A percentile compares a stretch with the other conserved stretches of the same genome.
Evolutionary conservation across 2,888 invertebrate genomes (phyloP).

Genomic region (Auanema freiburgensis): DNA sequence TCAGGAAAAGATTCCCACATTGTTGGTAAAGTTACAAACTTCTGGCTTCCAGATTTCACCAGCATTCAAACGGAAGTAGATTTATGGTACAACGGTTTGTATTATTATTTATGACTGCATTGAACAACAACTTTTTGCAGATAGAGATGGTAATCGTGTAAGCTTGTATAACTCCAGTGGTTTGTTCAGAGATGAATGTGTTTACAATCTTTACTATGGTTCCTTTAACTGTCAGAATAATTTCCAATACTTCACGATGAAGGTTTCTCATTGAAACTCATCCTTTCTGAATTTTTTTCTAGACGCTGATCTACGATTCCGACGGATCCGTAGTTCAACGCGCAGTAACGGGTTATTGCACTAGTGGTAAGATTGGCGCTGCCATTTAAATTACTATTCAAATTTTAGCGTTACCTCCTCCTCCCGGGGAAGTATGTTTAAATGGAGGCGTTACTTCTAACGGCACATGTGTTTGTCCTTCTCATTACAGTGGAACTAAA

Average conservation of each 20-base stretch:
- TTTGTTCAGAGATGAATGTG: conserved; percentile 45
- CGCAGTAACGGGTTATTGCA: conserved; percentile 41
- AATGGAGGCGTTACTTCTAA: conserved; percentile 47
- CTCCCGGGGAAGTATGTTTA: conserved; percentile 32
- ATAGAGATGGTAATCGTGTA: conserved; percentile 21
- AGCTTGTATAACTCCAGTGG: conserved; percentile 52
- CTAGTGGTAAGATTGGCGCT: conserved; percentile 17
- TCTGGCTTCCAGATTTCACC: conserved; percentile 34
- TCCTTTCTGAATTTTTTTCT: no score
- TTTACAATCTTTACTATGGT: conserved; percentile 53
- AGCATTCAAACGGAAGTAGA: conserved; percentile 30
- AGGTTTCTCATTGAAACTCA: no score
- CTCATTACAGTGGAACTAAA: conserved; percentile 39
- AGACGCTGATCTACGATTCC: conserved; percentile 31
- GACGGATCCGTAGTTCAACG: conserved; percentile 37
- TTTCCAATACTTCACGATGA: neutral
- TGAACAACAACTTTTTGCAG: neutral
- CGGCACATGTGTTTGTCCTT: conserved; percentile 38
- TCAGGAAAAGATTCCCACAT: conserved; percentile 36
- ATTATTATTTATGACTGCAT: neutral
- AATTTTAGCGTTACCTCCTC: conserved; percentile 12
- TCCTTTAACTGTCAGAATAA: conserved; percentile 33
- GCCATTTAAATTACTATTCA: neutral
- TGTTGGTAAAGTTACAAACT: conserved; percentile 41
- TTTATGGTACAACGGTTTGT: conserved; percentile 33